Evolutionary conservation across 2,113 vertebrate genomes (phyloP), one percentile per base, ranked within the genome.

Genomic region (Crotalus viridis): DNA sequence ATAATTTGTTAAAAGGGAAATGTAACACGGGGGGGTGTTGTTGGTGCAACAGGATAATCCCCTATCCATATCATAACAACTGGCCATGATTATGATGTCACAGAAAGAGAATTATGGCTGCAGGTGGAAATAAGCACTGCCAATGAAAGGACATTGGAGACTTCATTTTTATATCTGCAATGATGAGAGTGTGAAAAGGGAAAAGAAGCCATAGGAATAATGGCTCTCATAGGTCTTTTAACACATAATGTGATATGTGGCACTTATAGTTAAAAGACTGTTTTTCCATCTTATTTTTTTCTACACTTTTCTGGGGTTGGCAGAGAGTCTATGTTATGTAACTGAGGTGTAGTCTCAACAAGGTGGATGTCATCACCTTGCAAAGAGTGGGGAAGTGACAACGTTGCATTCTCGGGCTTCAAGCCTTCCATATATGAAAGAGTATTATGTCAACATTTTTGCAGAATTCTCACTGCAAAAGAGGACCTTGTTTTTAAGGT

Each of bases 21-120:
- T 0, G 1, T 87, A 91, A 85, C 10, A 33, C 39, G 5, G 46
- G 17, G 52, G 51, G 17, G 33, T n/a, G 21, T n/a, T 69, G 39
- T 91, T 87, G 61, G 56, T 46, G 19, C 59, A 43, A 87, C 33
- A 7, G 33, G 56, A 59, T 86, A 86, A 91, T 86, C 81, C 81
- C 21, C 56, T 13, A 3, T 61, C 43, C n/a, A 46, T 61, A 51
- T 59, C 85, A 59, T 48, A 91, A 59, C 55, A 51, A 91, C 85
- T 91, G 26, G 26, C 26, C 85, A 51, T 61, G 85, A 87, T 86
- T 91, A 91, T 87, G 85, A 61, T 59, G 74, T 85, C 52, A 85
- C 52, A 46, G 69, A 21, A 17, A 91, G 85, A 74, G 51, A 91
- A 15, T 91, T 87, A 91, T 91, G 85, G 48, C 85, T 54, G 46